Conservation (phyloP, 1,140 invertebrate genomes). For the Idris sp. region DNA sequence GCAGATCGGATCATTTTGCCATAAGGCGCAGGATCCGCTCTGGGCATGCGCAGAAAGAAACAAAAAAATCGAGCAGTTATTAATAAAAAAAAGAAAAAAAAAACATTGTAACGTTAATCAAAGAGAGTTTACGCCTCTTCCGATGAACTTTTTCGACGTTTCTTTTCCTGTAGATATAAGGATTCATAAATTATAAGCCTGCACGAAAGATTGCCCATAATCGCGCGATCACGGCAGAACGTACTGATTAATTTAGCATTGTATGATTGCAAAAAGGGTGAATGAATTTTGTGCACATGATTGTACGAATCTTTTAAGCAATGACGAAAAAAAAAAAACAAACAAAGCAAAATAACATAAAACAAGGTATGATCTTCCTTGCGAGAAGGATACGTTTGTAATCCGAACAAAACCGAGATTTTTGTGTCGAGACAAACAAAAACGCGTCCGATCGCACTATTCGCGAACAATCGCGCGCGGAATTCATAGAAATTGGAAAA, state of each 20-base stretch:
- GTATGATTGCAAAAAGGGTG: no score
- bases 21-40: no score
- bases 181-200: slow-evolving; percentile 53
- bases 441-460: no score
- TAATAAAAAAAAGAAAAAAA: no score
- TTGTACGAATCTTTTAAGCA: no score
- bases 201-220: slow-evolving; percentile 58
- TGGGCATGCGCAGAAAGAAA: no score
- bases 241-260: slow-evolving; percentile 75
- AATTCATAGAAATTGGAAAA: slow-evolving; percentile 12
- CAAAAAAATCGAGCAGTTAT: no score
- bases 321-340: no score
- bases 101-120: slow-evolving; percentile 43
- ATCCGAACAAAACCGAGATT: slow-evolving; percentile 32
- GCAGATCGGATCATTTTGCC: slow-evolving; percentile 1
- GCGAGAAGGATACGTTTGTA: slow-evolving; percentile 54
- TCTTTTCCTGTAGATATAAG: slow-evolving; percentile 60
- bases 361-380: slow-evolving; percentile 47
- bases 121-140: slow-evolving; percentile 48
- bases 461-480: slow-evolving; percentile 17
- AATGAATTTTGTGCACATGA: no score
- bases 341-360: slow-evolving; percentile 18
- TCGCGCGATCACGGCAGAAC: slow-evolving; percentile 63
- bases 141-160: slow-evolving; percentile 57
- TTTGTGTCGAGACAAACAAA: slow-evolving; percentile 27